A percentile compares a stretch with the other conserved stretches of the same genome.
These are phyloP conservation scores for Tanytarsus gracilentus DNA, from an alignment of 2,888 invertebrate species.

Conservation along the genomic window DNA sequence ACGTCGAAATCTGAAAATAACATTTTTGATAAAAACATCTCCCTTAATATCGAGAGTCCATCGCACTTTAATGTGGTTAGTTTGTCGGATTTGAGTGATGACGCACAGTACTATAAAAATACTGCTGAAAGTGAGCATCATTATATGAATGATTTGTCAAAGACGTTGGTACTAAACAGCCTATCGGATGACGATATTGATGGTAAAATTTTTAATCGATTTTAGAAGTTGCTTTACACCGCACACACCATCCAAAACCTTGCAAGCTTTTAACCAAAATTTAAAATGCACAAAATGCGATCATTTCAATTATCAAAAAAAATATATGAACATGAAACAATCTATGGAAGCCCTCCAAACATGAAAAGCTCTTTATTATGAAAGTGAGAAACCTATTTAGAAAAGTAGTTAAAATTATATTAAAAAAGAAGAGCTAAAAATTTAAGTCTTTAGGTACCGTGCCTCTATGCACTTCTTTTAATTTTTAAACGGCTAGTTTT, in stretches of 20 bases:
- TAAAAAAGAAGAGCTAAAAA: too few species aligned
- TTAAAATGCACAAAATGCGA: not conserved
- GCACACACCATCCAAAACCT: not conserved
- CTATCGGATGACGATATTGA: conserved; percentile 13
- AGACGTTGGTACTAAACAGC: conserved; percentile 31
- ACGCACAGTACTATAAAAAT: conserved; percentile 31
- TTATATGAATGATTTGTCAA: conserved; percentile 32
- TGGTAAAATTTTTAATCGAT: conserved; percentile 16
- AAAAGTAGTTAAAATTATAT: not conserved
- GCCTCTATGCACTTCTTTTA: too few species aligned
- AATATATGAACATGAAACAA: not conserved
- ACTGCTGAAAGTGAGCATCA: not conserved
- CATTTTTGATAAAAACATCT: conserved; percentile 32
- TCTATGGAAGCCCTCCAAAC: conserved; percentile 1
- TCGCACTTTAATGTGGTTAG: conserved; percentile 35
- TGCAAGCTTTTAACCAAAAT: not conserved
- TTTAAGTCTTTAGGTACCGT: too few species aligned
- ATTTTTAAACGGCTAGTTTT: not conserved
- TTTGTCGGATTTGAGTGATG: conserved; percentile 34
- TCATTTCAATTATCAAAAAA: not conserved
- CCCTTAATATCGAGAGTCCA: conserved; percentile 1
- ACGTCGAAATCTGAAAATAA: conserved; percentile 35
- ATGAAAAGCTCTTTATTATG: not conserved
- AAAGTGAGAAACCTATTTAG: not conserved
- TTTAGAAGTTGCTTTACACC: not conserved